These are phyloP conservation scores for Bombus cullumanus DNA, from an alignment of 1,140 invertebrate genomes.

Conservation along the genomic window DNA sequence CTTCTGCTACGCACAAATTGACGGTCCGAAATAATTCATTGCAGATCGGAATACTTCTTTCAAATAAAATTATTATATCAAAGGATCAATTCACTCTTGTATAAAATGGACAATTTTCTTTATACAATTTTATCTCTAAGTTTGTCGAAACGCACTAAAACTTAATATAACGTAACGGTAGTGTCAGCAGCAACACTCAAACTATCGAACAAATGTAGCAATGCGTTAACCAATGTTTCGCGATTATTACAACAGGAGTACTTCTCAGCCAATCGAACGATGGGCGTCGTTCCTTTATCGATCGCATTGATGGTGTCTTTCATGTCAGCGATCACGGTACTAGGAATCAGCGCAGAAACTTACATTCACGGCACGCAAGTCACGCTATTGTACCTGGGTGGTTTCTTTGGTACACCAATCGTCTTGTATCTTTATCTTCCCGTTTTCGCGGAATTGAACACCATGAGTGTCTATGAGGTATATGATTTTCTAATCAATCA, in stretches of 20 bases:
- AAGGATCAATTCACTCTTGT: too few relatives aligned
- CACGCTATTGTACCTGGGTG: constrained; percentile 89
- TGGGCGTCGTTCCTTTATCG: constrained; percentile 90
- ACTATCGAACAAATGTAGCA: too few relatives aligned
- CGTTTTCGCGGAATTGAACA: constrained; percentile 93
- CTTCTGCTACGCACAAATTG: background rate
- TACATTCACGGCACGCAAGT: constrained; percentile 92
- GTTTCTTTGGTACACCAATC: constrained; percentile 90
- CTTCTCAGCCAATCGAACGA: constrained; percentile 90
- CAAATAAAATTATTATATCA: too few relatives aligned
- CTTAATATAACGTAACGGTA: too few relatives aligned
- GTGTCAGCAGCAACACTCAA: too few relatives aligned
- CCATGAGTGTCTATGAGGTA: constrained; percentile 95
- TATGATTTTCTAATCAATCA: background rate
- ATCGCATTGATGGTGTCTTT: constrained; percentile 96
- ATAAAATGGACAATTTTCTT: background rate
- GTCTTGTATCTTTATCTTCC: constrained; percentile 92
- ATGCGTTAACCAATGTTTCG: background rate
- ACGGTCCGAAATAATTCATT: background rate
- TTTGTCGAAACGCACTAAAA: too few relatives aligned
- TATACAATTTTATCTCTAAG: too few relatives aligned
- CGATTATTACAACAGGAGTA: constrained; percentile 86
- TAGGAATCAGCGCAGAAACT: constrained; percentile 93
- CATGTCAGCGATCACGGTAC: constrained; percentile 95
- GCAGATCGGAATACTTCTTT: too few relatives aligned